A percentile compares a stretch with the other conserved stretches of the same genome.
phyloP scores from a whole-genome alignment of 2,888 invertebrate species.

The Pandemis heparana region DNA sequence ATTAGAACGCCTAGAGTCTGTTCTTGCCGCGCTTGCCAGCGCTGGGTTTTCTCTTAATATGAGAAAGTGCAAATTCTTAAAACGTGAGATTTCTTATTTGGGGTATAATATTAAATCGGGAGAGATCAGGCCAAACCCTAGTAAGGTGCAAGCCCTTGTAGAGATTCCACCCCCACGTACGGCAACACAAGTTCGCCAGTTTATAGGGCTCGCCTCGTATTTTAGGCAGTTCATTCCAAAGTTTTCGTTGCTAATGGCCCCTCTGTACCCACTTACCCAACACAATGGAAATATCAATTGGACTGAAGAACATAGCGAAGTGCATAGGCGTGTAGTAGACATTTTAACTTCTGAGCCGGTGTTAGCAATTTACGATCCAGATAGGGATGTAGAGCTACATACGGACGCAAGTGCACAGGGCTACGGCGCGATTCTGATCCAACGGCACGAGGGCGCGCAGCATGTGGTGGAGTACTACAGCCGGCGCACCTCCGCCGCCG shows the following conservation, averaged over 20 bases:
- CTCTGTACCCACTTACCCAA: not conserved
- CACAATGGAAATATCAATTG: not conserved
- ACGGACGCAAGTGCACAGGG: not conserved
- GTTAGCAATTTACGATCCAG: not conserved
- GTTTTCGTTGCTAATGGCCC: not conserved
- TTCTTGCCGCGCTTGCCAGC: not conserved
- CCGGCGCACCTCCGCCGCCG: conserved; percentile 8
- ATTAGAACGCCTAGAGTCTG: not conserved
- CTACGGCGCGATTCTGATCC: not conserved
- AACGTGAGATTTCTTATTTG: not conserved
- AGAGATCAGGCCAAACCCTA: conserved; percentile 1
- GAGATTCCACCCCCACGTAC: conserved; percentile 23
- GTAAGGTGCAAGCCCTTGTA: conserved; percentile 12
- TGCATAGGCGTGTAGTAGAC: not conserved
- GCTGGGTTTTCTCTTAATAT: conserved; percentile 8
- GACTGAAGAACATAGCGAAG: not conserved
- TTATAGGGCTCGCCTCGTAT: conserved; percentile 44
- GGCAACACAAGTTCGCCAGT: not conserved
- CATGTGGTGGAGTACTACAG: conserved; percentile 24
- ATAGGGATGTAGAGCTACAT: not conserved
- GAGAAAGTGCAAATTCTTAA: conserved; percentile 4
- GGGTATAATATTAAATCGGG: conserved; percentile 42
- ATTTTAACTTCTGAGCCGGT: not conserved
- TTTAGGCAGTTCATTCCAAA: conserved; percentile 44
- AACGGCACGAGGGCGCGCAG: not conserved